Evolutionary conservation across 2,888 invertebrate genomes (phyloP), one percentile per base, ranked within the genome.

Genomic region (Lasioglossum malachurum): DNA sequence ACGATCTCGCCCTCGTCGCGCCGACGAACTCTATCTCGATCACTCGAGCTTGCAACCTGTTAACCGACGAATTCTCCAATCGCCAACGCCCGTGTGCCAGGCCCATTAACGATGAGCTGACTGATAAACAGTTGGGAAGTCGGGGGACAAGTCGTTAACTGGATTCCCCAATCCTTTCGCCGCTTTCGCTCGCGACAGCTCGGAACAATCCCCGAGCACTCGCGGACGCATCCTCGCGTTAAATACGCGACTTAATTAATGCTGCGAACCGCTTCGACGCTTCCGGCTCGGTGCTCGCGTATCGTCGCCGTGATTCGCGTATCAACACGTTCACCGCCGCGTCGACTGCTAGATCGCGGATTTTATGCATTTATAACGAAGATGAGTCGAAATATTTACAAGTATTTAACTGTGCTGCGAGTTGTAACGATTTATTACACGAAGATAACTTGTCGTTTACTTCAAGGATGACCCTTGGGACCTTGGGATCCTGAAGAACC

Each of bases 191-290:
- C 31, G 64, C 10, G 57, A 23, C 57, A n/a, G 8, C n/a, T 57
- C n/a, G 12, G 31, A 31, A 16, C 64, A 64, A 7, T 5, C 16
- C 2, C 16, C 57, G 8, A 10, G 57, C 57, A n/a, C 57, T 64
- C 31, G 7, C 64, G 31, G 64, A 31, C 7, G 64, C 16, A 64
- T 31, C 64, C 64, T 31, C 14, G 31, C 64, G 64, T 64, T 31
- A 64, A 64, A 64, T 31, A 38, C 67, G 19, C 27, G 35, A 16
- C 69, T 86, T 73, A 86, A 86, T 86, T 86, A 86, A 82, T 64
- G 64, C 64, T 19, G 64, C 19, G 31, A 64, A 64, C 31, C 64
- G 31, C 64, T 64, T 31, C 64, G 64, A 19, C 64, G 31, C 64
- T 64, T 64, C 64, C 64, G 64, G 31, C 31, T 64, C 64, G n/a